Conservation (phyloP, 2,797 vertebrate species). For the Thalassophryne amazonica region DNA sequence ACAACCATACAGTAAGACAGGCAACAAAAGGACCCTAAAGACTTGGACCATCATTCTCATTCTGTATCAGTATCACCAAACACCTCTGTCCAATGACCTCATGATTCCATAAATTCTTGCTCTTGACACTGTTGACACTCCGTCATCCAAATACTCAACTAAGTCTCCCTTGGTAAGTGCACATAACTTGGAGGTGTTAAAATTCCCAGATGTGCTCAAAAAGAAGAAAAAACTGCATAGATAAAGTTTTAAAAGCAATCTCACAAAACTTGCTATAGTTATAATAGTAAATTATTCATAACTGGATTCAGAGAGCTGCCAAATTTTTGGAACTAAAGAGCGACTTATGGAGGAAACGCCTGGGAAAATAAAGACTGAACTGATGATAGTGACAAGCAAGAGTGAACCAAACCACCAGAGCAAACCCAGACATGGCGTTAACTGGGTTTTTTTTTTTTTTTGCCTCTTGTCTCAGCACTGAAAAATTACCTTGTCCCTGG, state of each 20-base stretch:
- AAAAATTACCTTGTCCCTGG: constrained; percentile 55
- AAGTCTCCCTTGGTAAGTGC: too few species aligned
- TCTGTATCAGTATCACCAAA: too few species aligned
- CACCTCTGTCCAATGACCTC: too few species aligned
- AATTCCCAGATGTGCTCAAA: too few species aligned
- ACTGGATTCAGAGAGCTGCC: constrained; percentile 1
- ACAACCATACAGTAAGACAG: too few species aligned
- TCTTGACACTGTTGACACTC: too few species aligned
- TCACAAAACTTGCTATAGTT: constrained; percentile 5
- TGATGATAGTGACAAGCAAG: neutral
- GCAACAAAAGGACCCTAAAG: too few species aligned
- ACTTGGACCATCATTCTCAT: too few species aligned
- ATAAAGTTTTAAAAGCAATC: constrained; percentile 11
- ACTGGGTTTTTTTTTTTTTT: neutral
- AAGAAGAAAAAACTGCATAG: constrained; percentile 3
- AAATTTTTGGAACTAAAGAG: constrained; percentile 3
- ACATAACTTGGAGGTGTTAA: too few species aligned
- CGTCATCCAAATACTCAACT: too few species aligned
- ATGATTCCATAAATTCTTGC: too few species aligned
- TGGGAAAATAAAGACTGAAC: neutral
- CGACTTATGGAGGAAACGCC: constrained; percentile 10
- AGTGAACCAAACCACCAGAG: neutral
- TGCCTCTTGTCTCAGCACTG: constrained; percentile 25
- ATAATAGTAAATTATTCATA: constrained; percentile 21
- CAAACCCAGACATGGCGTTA: constrained; percentile 4